Percentiles rank a stretch among this genome's conserved stretches.
phyloP scores from a whole-genome alignment of 2,797 vertebrate species.

The Paguma larvata region DNA sequence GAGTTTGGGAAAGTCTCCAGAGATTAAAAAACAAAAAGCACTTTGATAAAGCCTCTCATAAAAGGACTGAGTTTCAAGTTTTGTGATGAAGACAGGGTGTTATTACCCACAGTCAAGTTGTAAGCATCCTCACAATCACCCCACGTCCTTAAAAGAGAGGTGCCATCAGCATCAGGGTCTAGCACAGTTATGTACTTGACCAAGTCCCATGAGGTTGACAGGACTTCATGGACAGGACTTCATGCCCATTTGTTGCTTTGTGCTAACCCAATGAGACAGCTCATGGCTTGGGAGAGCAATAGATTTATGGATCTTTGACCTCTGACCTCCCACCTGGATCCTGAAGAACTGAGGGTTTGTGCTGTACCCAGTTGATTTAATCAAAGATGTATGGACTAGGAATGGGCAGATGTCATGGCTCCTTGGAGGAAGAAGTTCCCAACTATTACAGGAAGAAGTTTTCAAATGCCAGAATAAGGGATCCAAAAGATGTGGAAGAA shows the following conservation, averaged over 20 bases:
- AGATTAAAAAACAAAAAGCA: neutral
- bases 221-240: neutral
- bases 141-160: neutral
- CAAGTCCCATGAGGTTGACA: neutral
- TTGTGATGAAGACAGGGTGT: neutral
- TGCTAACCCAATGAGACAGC: neutral
- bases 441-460: neutral
- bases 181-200: neutral
- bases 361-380: neutral
- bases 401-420: neutral
- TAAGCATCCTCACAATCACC: neutral
- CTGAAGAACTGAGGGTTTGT: neutral
- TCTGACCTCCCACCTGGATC: neutral
- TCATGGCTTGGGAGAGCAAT: neutral
- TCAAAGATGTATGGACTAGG: neutral
- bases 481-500: neutral
- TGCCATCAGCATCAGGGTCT: neutral
- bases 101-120: neutral
- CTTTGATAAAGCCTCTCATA: neutral
- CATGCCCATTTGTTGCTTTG: neutral
- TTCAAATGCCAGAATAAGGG: neutral
- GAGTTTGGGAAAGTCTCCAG: neutral
- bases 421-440: neutral
- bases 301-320: neutral
- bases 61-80: neutral